Evolutionary conservation across 2,113 vertebrate species (phyloP).

Genomic region (Tragelaphus buxtoni): DNA sequence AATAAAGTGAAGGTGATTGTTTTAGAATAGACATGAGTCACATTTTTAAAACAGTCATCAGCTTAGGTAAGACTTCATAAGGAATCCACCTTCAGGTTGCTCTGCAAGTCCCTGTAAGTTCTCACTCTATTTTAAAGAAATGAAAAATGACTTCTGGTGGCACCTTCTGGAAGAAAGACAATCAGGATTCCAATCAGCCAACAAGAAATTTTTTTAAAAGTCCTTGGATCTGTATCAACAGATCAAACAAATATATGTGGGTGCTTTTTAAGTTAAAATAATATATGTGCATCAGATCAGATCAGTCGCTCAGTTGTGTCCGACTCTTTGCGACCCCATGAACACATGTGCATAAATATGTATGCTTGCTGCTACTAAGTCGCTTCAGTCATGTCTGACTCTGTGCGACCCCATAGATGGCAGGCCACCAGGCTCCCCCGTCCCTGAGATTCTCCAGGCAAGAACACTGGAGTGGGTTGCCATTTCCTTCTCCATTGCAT

Average conservation of each 20-base stretch:
- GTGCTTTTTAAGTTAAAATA: not conserved
- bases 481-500: too few species aligned
- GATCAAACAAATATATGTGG: not conserved
- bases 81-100: not conserved
- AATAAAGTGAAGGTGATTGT: not conserved
- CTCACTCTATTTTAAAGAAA: not conserved
- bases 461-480: too few species aligned
- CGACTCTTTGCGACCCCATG: too few species aligned
- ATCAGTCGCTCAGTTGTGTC: too few species aligned
- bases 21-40: not conserved
- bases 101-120: not conserved
- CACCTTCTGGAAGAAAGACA: not conserved
- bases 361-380: too few species aligned
- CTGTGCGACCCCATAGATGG: too few species aligned
- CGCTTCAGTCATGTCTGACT: accelerated
- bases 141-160: not conserved
- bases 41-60: not conserved
- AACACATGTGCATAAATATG: not conserved
- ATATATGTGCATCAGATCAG: not conserved
- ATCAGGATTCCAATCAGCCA: not conserved
- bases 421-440: too few species aligned
- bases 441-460: too few species aligned
- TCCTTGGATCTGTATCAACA: not conserved
- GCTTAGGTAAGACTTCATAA: not conserved
- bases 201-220: not conserved